A percentile compares a stretch with the other conserved stretches of the same genome.
phyloP scores from a whole-genome alignment of 2,113 vertebrate genomes.

The Anseranas semipalmata region DNA sequence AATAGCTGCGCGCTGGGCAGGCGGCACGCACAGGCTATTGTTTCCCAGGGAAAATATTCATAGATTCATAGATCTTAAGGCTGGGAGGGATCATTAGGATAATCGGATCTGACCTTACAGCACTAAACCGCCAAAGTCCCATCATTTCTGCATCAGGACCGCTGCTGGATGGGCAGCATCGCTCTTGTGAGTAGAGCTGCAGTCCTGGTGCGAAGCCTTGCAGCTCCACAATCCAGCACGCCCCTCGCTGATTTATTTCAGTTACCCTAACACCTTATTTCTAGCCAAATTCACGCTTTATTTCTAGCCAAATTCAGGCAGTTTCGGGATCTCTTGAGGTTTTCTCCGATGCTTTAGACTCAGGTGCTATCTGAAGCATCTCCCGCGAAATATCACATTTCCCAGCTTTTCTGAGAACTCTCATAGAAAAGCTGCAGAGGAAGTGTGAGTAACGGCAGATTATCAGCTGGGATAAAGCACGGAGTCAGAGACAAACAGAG shows the following conservation, averaged over 20 bases:
- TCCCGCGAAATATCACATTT: too few relatives aligned
- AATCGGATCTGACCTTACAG: too few relatives aligned
- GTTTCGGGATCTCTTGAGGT: not conserved
- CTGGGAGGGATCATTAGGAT: not conserved
- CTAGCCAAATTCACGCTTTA: not conserved
- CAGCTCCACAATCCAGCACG: not conserved
- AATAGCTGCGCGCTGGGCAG: not conserved
- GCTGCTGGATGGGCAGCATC: not conserved
- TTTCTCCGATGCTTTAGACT: not conserved
- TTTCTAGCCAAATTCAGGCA: not conserved
- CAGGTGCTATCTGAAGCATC: not conserved
- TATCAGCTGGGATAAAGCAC: not conserved
- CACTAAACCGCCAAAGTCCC: too few relatives aligned
- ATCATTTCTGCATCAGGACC: not conserved
- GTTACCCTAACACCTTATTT: too few relatives aligned
- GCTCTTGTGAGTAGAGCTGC: too few relatives aligned
- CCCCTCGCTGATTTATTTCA: not conserved
- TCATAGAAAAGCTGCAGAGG: not conserved
- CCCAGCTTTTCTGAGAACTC: not conserved
- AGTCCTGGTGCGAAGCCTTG: not conserved
- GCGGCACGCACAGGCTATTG: too few relatives aligned
- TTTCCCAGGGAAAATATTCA: not conserved
- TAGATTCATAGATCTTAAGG: not conserved
- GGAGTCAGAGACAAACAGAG: not conserved
- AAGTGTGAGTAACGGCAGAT: too few relatives aligned